These are phyloP conservation scores for Pristiophorus japonicus DNA, from an alignment of 2,113 vertebrate genomes.

Conservation along the genomic window DNA sequence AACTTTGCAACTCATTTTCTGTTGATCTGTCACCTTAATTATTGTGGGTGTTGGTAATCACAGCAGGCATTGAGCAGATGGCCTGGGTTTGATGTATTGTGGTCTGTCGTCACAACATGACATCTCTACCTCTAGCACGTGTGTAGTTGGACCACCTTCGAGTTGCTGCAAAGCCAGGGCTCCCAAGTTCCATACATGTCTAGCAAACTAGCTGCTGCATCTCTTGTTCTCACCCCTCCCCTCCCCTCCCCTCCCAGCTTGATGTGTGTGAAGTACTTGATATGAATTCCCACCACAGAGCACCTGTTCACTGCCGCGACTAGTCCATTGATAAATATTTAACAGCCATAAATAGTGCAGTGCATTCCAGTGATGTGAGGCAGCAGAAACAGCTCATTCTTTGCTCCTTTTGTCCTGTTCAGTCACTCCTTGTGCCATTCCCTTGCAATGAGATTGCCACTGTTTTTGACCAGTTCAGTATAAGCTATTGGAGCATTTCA, in stretches of 20 bases:
- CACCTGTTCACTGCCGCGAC: neutral
- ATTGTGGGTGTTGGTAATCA: conserved; percentile 5
- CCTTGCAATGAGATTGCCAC: neutral
- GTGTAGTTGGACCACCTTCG: neutral
- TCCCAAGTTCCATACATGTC: neutral
- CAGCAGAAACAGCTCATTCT: conserved; percentile 10
- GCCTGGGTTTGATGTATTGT: neutral
- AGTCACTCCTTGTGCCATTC: neutral
- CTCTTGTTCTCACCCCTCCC: neutral
- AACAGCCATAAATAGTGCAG: neutral
- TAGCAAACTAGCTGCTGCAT: neutral
- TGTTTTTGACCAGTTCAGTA: neutral
- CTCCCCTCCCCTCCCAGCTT: neutral
- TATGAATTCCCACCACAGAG: neutral
- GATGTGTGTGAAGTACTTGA: neutral
- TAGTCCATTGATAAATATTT: conserved; percentile 28
- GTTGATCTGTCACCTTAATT: conserved; percentile 18
- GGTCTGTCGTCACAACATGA: neutral
- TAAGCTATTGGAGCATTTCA: neutral
- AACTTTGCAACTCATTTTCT: neutral
- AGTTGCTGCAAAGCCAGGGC: neutral
- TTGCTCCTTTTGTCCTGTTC: neutral
- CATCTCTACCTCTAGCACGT: neutral
- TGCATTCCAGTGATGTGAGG: conserved; percentile 29
- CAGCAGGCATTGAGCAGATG: neutral